Percentiles rank a stretch among this genome's conserved stretches.
phyloP scores from a whole-genome alignment of 2,888 invertebrate genomes.

The Epirrhoe tristata region DNA sequence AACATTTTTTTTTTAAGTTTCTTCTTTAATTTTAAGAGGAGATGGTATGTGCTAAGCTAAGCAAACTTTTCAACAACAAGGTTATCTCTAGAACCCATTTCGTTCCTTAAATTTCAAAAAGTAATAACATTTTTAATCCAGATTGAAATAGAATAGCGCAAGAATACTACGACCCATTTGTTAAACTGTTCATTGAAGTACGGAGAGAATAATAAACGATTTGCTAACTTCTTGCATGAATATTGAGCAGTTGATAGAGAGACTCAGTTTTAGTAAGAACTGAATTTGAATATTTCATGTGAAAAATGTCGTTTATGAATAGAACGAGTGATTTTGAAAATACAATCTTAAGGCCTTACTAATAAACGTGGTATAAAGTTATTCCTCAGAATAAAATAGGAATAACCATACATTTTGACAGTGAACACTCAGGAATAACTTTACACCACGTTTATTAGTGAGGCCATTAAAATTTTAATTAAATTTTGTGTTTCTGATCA shows the following conservation, averaged over 20 bases:
- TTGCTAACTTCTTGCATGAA: constrained; percentile 52
- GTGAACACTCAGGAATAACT: too few species aligned
- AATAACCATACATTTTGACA: too few species aligned
- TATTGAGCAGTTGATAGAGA: constrained; percentile 50
- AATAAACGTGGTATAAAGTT: too few species aligned
- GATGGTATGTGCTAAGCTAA: too few species aligned
- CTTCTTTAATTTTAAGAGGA: too few species aligned
- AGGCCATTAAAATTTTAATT: too few species aligned
- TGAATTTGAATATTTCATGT: constrained; percentile 28
- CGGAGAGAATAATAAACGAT: constrained; percentile 54
- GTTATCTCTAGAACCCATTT: background rate
- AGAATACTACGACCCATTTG: constrained; percentile 28
- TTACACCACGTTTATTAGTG: too few species aligned
- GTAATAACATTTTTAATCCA: background rate
- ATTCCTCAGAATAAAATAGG: too few species aligned
- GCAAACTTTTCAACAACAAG: background rate
- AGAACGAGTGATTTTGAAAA: background rate
- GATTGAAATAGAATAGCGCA: background rate
- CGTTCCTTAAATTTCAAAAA: background rate
- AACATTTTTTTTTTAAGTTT: too few species aligned
- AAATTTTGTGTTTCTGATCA: too few species aligned
- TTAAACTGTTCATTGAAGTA: constrained; percentile 48
- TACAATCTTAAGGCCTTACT: background rate
- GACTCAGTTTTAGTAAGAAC: constrained; percentile 36
- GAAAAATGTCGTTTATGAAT: background rate